Conservation (phyloP, 2,888 invertebrate genomes). For the Thysanoteuthis rhombus region DNA sequence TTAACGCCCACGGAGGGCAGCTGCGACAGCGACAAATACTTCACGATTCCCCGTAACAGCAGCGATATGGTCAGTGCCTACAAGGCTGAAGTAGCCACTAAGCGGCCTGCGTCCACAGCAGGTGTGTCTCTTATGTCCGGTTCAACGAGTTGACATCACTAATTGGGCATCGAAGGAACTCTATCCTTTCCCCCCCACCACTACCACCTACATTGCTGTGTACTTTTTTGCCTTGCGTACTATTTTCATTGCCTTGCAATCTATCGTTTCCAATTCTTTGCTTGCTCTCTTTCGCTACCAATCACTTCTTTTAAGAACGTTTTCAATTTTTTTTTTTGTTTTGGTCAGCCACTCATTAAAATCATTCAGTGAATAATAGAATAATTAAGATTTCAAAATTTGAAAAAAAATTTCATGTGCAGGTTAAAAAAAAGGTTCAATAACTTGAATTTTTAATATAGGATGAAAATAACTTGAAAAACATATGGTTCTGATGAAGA, state of each 20-base stretch:
- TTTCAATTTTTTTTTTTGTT: background rate
- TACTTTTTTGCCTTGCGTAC: background rate
- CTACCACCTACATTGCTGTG: background rate
- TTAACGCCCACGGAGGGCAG: conserved; percentile 44
- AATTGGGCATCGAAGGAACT: background rate
- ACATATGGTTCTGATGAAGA: too few species aligned
- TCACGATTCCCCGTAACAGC: conserved; percentile 61
- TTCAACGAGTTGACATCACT: background rate
- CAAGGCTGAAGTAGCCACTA: conserved; percentile 51
- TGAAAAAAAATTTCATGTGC: too few species aligned
- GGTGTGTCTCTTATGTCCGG: conserved; percentile 42
- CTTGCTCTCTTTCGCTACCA: background rate
- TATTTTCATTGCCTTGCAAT: background rate
- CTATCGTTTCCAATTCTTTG: background rate
- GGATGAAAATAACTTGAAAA: too few species aligned
- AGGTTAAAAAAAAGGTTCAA: too few species aligned
- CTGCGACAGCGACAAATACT: conserved; percentile 57
- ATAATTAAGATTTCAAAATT: too few species aligned
- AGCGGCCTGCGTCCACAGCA: conserved; percentile 60
- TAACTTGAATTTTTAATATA: too few species aligned
- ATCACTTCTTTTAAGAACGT: background rate
- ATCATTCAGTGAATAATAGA: too few species aligned
- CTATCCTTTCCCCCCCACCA: background rate
- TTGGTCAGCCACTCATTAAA: too few species aligned
- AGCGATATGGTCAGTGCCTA: conserved; percentile 50